Evolutionary conservation across 30 jellyfish, hydroid and myxozoan species (phyloP).

Genomic region (Aurelia sp.): DNA sequence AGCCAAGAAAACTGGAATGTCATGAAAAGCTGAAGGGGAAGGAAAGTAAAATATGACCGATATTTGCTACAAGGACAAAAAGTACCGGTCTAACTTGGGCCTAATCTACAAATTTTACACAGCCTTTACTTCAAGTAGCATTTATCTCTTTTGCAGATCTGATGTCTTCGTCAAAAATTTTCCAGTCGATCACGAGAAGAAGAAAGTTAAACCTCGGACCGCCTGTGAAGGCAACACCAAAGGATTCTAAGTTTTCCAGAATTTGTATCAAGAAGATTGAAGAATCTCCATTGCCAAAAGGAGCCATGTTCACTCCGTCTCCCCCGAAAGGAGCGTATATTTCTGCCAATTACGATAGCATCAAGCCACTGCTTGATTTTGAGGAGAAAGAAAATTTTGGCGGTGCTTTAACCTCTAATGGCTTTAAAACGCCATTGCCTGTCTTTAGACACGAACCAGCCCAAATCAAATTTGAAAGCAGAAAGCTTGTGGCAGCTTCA

Average conservation of each 20-base stretch:
- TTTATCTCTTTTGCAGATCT: no score
- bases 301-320: neutral
- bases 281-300: conserved; percentile 29
- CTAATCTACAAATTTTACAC: no score
- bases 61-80: no score
- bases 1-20: no score
- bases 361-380: neutral
- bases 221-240: conserved; percentile 37
- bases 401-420: no score
- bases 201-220: conserved; percentile 26
- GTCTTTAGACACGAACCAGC: neutral
- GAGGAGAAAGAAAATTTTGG: neutral
- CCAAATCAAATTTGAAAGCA: neutral
- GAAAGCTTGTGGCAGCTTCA: no score
- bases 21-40: no score
- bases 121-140: no score
- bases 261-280: conserved; percentile 39
- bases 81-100: no score
- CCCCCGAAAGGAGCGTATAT: neutral
- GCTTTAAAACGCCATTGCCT: no score
- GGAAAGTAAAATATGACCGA: no score
- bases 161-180: conserved; percentile 4
- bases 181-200: neutral
- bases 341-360: neutral
- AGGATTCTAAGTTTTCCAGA: neutral